Evolutionary conservation across 2,113 vertebrate genomes (phyloP), one percentile per base, ranked within the genome.

Genomic region (Rattus rattus): DNA sequence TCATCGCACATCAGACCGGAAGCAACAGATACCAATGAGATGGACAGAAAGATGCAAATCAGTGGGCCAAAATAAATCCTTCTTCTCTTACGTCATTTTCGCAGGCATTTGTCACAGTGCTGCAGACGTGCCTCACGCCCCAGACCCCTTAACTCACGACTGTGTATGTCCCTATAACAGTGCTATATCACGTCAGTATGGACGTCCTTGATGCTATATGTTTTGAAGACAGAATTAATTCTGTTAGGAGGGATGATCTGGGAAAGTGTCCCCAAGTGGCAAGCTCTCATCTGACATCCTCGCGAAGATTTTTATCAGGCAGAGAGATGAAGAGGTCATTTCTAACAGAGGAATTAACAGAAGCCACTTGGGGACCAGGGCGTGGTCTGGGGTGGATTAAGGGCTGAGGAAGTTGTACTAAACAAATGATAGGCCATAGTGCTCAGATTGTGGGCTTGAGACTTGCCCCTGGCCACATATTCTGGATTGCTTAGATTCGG

Each of bases 191-290:
- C 84, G 36, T 28, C 5, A 22, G 36, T 49, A 47, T 61, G 26
- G 65, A 39, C 36, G 86, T 19, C 11, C 65, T 30, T 89, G 28
- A 67, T 75, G 20, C n/a, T 79, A 0, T 80, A n/a, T n/a, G 56
- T 89, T 97, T 96, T 91, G 70, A 70, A 92, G 80, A 56, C 33
- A 92, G 63, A 59, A 75, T 76, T 54, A 76, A 75, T 93, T 92
- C 39, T 47, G 12, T 56, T 88, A 59, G 28, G 36, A 85, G 47
- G 69, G 67, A 69, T 5, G 49, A 63, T 17, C 61, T n/a, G 20
- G 20, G 26, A 88, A 96, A 0, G 5, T 83, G 59, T 75, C 47
- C 69, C 20, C 56, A 12, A 63, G 54, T 47, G 65, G 24, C 17
- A 85, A 11, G 76, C 89, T 72, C 65, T 88, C 79, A 52, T 70